Base-by-base conservation (phyloP, 2,888 invertebrate species). In the Hymenopus coronatus region DNA sequence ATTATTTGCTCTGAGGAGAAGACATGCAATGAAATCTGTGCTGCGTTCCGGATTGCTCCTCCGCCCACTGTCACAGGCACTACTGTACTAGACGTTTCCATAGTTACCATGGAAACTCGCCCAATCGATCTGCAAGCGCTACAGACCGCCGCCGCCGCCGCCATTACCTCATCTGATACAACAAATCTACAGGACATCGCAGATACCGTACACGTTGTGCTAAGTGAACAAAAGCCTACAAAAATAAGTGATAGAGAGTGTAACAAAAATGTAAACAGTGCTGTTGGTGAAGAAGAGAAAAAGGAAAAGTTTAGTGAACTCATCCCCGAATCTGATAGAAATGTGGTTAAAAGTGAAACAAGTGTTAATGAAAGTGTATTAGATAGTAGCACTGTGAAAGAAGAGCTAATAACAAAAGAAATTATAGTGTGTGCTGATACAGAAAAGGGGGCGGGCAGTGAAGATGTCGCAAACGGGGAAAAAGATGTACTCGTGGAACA, bases 91-190 rank as follows among this genome's bases (percentile, higher is more conserved):
- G 87, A 87, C 87, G 8, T 33, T 33, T 82, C 40, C 82, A 33
- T 40, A 54, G 87, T 87, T 87, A 30, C 82, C 82, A 87, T 87
- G 87, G 82, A 46, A 25, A 87, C 82, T 25, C 30, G 82, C n/a
- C 87, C 46, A 28, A 87, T 87, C 87, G 87, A 87, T 87, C 82
- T 28, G 20, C 28, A 30, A 30, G 28, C 28, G 83, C 83, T 28
- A 83, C 33, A 40, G 25, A 40, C 30, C 33, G 33, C 30, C 27
- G 33, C 30, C 40, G n/a, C 33, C 28, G 85, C 85, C 33, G 33
- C 85, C 25, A 85, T 25, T 27, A 28, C 54, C 15, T 12, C 40
- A 40, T 70, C 54, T 70, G 54, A 70, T 70, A 70, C 54, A 70
- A 46, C 33, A 85, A 27, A 27, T 7, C 40, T 30, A 30, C 33